Base-by-base conservation (phyloP, 2,797 vertebrate species). In the Jordanella pulchra region DNA sequence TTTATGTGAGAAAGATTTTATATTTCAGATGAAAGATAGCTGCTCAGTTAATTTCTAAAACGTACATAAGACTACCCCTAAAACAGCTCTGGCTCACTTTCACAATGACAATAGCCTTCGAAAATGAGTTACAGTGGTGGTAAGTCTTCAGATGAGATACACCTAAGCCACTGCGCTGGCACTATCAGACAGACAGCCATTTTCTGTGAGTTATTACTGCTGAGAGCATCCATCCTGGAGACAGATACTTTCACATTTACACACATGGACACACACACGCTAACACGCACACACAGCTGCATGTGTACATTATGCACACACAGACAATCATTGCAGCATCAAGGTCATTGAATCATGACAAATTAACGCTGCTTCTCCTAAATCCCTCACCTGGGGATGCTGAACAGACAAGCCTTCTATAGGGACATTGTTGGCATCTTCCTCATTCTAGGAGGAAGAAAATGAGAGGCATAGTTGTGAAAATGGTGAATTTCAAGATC, bases 361-460 rank as follows among this genome's bases (percentile, higher is more conserved):
- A 92, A 94, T 92, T 83, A 87, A 78, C 58, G 84, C 69, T 76
- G 83, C 77, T 65, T 69, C 58, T 69, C 71, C 73, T 32, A 67
- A 77, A 74, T 84, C 78, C 76, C 93, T 89, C 90, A 96, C 93
- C 95, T 96, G 95, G 89, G 94, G 90, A 87, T 96, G 94, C 77
- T 95, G 95, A 92, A 93, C 83, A 83, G 95, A 96, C 79, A 97
- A 92, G 68, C 93, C 95, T 92, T 94, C 94, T 86, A 95, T 90
- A 53, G 94, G 92, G 73, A 96, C 83, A 84, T 74, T 94, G 92
- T 94, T 93, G 92, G 91, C 93, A 58, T 93, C 94, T 92, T 94
- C 89, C 67, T 93, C 94, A 76, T 91, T 90, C 95, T 96, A 81
- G 87, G 86, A 89, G 89, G 84, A 80, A 90, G 81, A 91, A 80